These are phyloP conservation scores for Drosophila rufa DNA, from an alignment of 1,140 invertebrate species.

Conservation along the genomic window DNA sequence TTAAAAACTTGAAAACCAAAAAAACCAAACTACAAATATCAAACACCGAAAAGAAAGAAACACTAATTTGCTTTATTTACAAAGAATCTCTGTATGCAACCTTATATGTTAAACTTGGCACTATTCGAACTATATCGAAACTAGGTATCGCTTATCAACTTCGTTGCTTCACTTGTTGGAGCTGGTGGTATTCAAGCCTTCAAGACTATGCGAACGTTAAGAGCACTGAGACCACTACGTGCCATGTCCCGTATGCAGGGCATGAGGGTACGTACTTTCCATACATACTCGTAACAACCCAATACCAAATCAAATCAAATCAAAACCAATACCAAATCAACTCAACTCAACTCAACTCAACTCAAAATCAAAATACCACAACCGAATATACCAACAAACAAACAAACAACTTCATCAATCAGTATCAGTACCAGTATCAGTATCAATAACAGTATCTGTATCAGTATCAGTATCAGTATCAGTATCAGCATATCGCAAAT, in stretches of 20 bases:
- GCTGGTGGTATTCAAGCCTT: slow-evolving; percentile 98
- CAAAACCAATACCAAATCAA: slow-evolving; percentile 44
- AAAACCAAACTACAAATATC: slow-evolving; percentile 3
- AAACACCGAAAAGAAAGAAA: slow-evolving; percentile 28
- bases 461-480: slow-evolving; percentile 22
- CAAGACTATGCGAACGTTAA: slow-evolving; percentile 98
- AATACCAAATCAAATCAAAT: slow-evolving; percentile 37
- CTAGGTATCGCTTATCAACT: slow-evolving; percentile 98
- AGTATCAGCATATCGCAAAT: slow-evolving; percentile 59
- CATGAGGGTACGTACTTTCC: slow-evolving; percentile 95
- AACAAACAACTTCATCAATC: slow-evolving; percentile 42
- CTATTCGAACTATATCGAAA: slow-evolving; percentile 84
- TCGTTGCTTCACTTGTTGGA: slow-evolving; percentile 96
- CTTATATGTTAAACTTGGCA: slow-evolving; percentile 79
- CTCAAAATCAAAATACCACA: slow-evolving; percentile 44
- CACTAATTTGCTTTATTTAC: slow-evolving; percentile 45
- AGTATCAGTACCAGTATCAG: slow-evolving; percentile 30
- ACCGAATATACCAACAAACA: slow-evolving; percentile 39
- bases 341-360: slow-evolving; percentile 36
- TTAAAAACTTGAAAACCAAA: not conserved
- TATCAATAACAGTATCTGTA: slow-evolving; percentile 25
- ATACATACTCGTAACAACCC: slow-evolving; percentile 66
- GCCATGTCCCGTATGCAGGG: slow-evolving; percentile 99
- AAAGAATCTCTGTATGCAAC: slow-evolving; percentile 23
- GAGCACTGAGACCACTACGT: slow-evolving; percentile 96